Conservation (phyloP, 2,888 invertebrate species). For the Nasonovia ribisnigri region DNA sequence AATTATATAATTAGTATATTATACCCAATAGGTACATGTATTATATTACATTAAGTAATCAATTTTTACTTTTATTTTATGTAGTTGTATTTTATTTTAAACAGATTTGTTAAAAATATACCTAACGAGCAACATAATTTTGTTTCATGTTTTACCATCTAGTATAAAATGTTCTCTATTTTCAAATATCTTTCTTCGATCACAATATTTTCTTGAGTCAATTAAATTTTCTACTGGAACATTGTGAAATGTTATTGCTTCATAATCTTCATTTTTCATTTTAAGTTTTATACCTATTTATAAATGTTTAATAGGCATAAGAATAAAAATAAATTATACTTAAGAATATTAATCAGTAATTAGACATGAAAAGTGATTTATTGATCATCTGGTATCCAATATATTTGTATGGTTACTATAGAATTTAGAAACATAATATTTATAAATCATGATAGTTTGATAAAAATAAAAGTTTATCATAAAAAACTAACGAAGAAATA, state of each 20-base stretch:
- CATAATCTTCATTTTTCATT: conserved; percentile 20
- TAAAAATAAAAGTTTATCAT: neutral
- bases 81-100: neutral
- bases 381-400: neutral
- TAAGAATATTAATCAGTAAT: neutral
- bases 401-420: neutral
- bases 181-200: conserved; percentile 13
- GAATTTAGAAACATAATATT: neutral
- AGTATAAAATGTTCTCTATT: conserved; percentile 14
- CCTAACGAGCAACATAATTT: neutral
- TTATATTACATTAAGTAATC: neutral
- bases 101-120: neutral
- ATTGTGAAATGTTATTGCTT: neutral
- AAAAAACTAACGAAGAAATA: neutral
- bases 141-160: neutral
- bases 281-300: neutral
- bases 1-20: neutral
- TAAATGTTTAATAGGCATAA: neutral
- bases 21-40: neutral
- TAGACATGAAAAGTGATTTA: neutral
- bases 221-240: neutral
- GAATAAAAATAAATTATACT: neutral
- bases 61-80: neutral
- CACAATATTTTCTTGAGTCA: neutral
- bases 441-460: neutral